phyloP scores from a whole-genome alignment of 2,113 vertebrate genomes.

The Gymnogyps californianus region DNA sequence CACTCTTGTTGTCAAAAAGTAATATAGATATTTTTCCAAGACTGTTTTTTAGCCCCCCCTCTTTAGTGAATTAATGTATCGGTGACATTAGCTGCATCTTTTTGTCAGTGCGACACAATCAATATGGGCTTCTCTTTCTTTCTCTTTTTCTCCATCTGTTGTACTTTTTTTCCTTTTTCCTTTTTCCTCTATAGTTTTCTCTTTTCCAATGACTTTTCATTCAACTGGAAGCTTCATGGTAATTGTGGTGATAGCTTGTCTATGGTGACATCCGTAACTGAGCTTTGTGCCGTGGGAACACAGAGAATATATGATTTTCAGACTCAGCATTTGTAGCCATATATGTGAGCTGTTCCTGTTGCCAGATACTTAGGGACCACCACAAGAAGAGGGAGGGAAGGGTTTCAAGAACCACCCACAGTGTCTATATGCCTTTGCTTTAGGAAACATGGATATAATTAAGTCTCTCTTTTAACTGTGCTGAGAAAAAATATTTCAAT shows the following conservation, averaged over 20 bases:
- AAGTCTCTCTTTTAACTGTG: constrained; percentile 40
- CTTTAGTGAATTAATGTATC: neutral
- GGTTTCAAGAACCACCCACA: constrained; percentile 56
- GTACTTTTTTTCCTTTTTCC: neutral
- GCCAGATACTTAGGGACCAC: constrained; percentile 56
- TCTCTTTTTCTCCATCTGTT: neutral
- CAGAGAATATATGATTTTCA: constrained; percentile 29
- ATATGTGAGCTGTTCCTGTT: constrained; percentile 41
- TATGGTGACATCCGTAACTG: constrained; percentile 2
- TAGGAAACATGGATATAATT: constrained; percentile 58
- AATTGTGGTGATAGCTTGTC: neutral
- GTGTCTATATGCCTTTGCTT: constrained; percentile 61
- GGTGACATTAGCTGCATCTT: neutral
- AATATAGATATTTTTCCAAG: neutral
- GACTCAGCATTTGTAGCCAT: neutral
- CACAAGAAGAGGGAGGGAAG: constrained; percentile 42
- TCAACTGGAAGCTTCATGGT: constrained; percentile 21
- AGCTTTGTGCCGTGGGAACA: constrained; percentile 56
- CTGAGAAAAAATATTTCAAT: constrained; percentile 50
- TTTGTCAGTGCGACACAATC: neutral
- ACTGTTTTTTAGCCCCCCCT: neutral
- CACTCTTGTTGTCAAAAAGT: neutral
- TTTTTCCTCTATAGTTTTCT: neutral
- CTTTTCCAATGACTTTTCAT: constrained; percentile 26
- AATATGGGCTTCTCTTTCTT: neutral